These are phyloP conservation scores for Drosophila sturtevanti DNA, from an alignment of 1,140 invertebrate genomes.

Conservation along the genomic window DNA sequence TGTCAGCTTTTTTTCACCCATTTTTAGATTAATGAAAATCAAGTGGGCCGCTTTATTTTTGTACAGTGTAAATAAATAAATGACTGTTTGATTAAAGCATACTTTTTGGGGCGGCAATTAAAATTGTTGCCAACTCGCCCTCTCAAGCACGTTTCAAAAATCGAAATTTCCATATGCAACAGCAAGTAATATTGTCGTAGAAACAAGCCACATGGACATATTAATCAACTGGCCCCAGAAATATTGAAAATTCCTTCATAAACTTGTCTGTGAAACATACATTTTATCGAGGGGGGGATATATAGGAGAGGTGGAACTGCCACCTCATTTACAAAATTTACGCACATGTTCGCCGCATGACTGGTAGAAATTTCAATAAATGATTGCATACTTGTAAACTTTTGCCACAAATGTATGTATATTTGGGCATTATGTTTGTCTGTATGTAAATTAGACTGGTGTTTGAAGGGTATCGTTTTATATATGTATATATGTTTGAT, in stretches of 20 bases:
- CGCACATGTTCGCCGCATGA: slow-evolving; percentile 24
- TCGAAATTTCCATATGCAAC: slow-evolving; percentile 51
- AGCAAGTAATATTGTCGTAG: slow-evolving; percentile 53
- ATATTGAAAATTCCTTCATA: slow-evolving; percentile 32
- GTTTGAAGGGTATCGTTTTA: not conserved
- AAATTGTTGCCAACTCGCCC: slow-evolving; percentile 38
- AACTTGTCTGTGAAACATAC: slow-evolving; percentile 1
- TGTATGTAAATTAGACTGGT: not conserved
- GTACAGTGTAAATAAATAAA: slow-evolving; percentile 41
- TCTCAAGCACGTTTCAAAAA: slow-evolving; percentile 60
- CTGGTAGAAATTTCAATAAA: slow-evolving; percentile 48
- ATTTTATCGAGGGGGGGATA: not conserved
- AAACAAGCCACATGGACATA: slow-evolving; percentile 40
- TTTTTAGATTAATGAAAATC: slow-evolving; percentile 64
- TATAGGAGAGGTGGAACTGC: not conserved
- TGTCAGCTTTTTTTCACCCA: slow-evolving; percentile 56
- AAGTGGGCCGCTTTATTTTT: slow-evolving; percentile 21
- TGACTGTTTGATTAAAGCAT: slow-evolving; percentile 13
- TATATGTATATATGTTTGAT: no score
- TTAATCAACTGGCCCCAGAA: slow-evolving; percentile 61
- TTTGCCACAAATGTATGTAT: slow-evolving; percentile 34
- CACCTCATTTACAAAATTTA: not conserved
- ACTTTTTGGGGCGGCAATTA: slow-evolving; percentile 62
- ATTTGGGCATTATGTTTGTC: not conserved
- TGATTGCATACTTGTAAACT: slow-evolving; percentile 47